A percentile compares a stretch with the other conserved stretches of the same genome.
phyloP scores from a whole-genome alignment of 1,140 invertebrate genomes.

The Trichonephila inaurata region DNA sequence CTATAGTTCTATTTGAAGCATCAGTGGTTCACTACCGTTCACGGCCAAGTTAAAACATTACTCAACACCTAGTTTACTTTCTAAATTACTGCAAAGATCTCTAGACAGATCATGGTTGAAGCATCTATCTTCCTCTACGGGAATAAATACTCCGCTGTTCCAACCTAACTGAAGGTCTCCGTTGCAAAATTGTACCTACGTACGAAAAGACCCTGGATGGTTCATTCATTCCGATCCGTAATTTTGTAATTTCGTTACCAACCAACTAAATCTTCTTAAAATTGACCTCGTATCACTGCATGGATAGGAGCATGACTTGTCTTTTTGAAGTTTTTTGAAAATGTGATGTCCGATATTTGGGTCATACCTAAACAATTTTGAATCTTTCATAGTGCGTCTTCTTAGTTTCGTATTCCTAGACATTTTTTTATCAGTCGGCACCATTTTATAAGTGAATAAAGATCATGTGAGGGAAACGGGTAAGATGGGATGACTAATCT shows the following conservation, averaged over 20 bases:
- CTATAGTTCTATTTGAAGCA: not conserved
- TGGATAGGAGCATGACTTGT: not conserved
- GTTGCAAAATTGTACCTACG: not conserved
- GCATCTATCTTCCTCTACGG: not conserved
- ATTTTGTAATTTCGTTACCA: not conserved
- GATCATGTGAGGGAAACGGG: not conserved
- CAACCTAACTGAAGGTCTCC: slow-evolving; percentile 5
- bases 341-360: not conserved
- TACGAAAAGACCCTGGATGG: slow-evolving; percentile 14
- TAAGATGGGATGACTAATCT: not conserved
- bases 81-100: not conserved
- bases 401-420: not conserved
- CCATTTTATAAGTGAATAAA: not conserved
- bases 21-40: not conserved
- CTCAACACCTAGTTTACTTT: not conserved
- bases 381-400: not conserved
- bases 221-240: not conserved
- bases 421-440: not conserved
- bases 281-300: not conserved
- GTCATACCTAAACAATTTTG: not conserved
- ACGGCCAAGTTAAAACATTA: not conserved
- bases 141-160: not conserved
- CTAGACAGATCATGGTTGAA: slow-evolving; percentile 3
- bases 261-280: not conserved
- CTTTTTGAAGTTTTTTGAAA: not conserved